phyloP scores from a whole-genome alignment of 1,140 invertebrate genomes.

The Caenorhabditis remanei region DNA sequence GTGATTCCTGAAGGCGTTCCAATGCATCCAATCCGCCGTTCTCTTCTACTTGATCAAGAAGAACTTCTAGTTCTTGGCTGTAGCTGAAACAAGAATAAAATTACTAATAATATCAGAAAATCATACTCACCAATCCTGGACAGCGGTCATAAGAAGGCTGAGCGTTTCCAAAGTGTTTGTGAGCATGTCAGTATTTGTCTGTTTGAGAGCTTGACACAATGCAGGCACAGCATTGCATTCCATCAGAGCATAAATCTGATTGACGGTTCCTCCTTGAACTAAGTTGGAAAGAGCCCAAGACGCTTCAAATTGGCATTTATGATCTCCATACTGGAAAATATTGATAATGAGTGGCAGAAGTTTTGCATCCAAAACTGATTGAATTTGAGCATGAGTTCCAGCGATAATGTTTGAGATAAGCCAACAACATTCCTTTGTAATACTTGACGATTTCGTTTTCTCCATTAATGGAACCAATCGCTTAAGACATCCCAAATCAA shows the following conservation, averaged over 20 bases:
- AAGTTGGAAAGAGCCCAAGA: slow-evolving; percentile 65
- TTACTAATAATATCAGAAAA: too few relatives aligned
- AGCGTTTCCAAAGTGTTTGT: slow-evolving; percentile 56
- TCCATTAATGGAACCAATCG: slow-evolving; percentile 30
- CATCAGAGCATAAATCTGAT: slow-evolving; percentile 25
- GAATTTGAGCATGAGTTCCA: slow-evolving; percentile 67
- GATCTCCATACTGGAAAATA: slow-evolving; percentile 64
- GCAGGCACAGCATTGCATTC: slow-evolving; percentile 2
- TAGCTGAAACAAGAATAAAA: neutral
- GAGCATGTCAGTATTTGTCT: slow-evolving; percentile 56
- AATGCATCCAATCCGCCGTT: slow-evolving; percentile 87
- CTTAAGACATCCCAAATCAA: slow-evolving; percentile 61
- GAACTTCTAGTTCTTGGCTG: slow-evolving; percentile 81
- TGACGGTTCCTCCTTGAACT: slow-evolving; percentile 62
- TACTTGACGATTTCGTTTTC: slow-evolving; percentile 24
- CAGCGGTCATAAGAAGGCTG: slow-evolving; percentile 38
- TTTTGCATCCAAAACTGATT: slow-evolving; percentile 63
- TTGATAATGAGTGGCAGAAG: slow-evolving; percentile 59
- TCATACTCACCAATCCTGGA: neutral
- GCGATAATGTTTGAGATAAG: slow-evolving; percentile 68
- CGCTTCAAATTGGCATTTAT: slow-evolving; percentile 67
- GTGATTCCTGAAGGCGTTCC: slow-evolving; percentile 78
- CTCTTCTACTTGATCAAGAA: slow-evolving; percentile 88
- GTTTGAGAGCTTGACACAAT: slow-evolving; percentile 45
- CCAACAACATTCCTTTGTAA: slow-evolving; percentile 67